Evolutionary conservation across 2,888 invertebrate species (phyloP), one percentile per base, ranked within the genome.

Genomic region (Drosophila rubida): DNA sequence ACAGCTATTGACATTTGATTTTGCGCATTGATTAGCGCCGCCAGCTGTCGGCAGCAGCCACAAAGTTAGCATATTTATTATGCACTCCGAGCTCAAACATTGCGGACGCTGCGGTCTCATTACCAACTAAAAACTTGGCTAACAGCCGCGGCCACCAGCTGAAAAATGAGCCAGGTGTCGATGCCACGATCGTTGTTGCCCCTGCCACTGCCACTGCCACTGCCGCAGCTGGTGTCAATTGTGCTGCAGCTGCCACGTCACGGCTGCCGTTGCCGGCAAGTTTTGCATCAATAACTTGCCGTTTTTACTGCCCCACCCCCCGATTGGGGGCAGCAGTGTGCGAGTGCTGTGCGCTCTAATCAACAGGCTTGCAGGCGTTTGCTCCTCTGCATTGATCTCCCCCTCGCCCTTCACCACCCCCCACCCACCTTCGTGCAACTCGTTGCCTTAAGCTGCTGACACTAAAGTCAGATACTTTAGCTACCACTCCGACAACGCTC

Each of bases 41-140:
- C 48, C 59, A 60, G 53, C 53, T 49, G 67, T 37, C 14, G 14
- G 14, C 42, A 46, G 13, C 42, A 42, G 53, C 72, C 72, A 65
- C 85, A 78, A 84, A 87, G 72, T 84, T 87, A 62, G 72, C 75
- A 83, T 87, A 80, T 87, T 84, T 87, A 84, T 87, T 80, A 78
- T 87, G 81, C 71, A 71, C 70, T 74, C 69, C 55, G 59, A 61
- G 69, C 65, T 60, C 63, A 81, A 86, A 66, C 69, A 71, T 59
- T 69, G 84, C 69, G 80, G 74, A 65, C 60, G 49, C 61, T 76
- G 71, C 58, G 57, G 57, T 69, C 75, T 62, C 70, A 75, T 74
- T 74, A 75, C 61, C 57, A 75, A 51, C 77, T 57, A 48, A 54
- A 63, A 73, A 60, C 61, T 59, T 67, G 62, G 57, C 68, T 72